Evolutionary conservation across 2,888 invertebrate species (phyloP), one percentile per base, ranked within the genome.

Genomic region (Perizoma affinitatum): DNA sequence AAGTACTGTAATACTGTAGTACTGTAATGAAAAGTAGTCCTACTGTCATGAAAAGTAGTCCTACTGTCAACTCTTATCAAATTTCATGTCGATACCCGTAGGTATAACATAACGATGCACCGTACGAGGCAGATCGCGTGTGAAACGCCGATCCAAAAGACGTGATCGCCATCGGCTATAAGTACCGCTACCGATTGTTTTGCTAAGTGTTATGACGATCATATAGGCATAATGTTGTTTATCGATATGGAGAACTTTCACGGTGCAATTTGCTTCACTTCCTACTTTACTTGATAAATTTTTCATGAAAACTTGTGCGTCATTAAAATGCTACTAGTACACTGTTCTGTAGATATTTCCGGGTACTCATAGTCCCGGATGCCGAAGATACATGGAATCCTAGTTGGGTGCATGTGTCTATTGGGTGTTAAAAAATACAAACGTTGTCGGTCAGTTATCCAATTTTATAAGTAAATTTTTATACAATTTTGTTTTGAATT

Each of bases 181-280:
- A 78, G 82, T 85, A 80, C 87, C 87, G 90, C 90, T 90, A 90
- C 90, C 80, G 89, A 87, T 84, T 82, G 85, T 86, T 85, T 87
- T 82, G 73, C 78, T 85, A 86, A 86, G 82, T 84, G 79, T 80
- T 79, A 78, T 78, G 71, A 73, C 74, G 71, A 73, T 63, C 69
- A 67, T 69, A 72, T 67, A 63, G 65, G 66, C 65, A 71, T 71
- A 67, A 77, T 76, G 46, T 61, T 63, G 50, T 51, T 40, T 35
- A 45, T 51, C 52, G 46, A 58, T 61, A 57, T 61, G 55, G 33
- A 52, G 60, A 60, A 64, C 63, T 60, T 64, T 63, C 63, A 51
- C 60, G 53, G 33, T 49, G 58, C 51, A 58, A 62, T 63, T 56
- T 63, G 41, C 49, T 35, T 50, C 46, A 58, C 52, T 63, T 63